Evolutionary conservation across 2,797 vertebrate genomes (phyloP), one percentile per base, ranked within the genome.

Genomic region (Scarus forsteni): DNA sequence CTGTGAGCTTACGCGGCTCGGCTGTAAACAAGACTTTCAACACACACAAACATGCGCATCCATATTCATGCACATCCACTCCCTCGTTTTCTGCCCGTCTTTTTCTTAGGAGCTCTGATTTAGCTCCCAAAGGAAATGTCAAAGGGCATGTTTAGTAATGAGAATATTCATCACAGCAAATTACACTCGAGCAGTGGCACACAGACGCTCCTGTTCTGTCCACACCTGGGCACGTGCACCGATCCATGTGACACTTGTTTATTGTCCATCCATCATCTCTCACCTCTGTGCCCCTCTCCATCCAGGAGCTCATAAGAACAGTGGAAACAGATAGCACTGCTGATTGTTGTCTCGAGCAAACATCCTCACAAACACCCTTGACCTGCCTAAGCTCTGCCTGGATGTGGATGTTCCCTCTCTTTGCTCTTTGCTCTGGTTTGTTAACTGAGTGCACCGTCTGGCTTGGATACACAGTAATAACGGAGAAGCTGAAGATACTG

Each of bases 201-300:
- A 16, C n/a, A 40, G 15, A 49, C 27, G 0, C 1, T 50, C 56
- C 57, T 58, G 11, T 50, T 52, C 57, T 58, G 11, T 49, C 15
- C 15, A 15, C 62, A 75, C 59, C 15, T 62, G 35, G 27, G 15
- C 16, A 60, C 62, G 45, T 70, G 64, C 18, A 6, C 42, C 5
- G 36, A 49, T 62, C 68, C 72, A 45, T 9, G 62, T 69, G 74
- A 74, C 44, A 4, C 40, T 54, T 46, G 68, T 75, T 79, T 70
- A 61, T 50, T 9, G 40, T 58, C 46, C 60, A 76, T 80, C 51
- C 53, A 71, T 86, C 70, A 77, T 57, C 38, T 36, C 49, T 54
- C 54, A 63, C 66, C 45, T 70, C 27, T 71, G 63, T 64, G 57
- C 66, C 66, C 51, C 39, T 49, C 39, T 66, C 8, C 45, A 46